Base-by-base conservation (phyloP, 2,797 vertebrate genomes). In the Pelobates cultripes region DNA sequence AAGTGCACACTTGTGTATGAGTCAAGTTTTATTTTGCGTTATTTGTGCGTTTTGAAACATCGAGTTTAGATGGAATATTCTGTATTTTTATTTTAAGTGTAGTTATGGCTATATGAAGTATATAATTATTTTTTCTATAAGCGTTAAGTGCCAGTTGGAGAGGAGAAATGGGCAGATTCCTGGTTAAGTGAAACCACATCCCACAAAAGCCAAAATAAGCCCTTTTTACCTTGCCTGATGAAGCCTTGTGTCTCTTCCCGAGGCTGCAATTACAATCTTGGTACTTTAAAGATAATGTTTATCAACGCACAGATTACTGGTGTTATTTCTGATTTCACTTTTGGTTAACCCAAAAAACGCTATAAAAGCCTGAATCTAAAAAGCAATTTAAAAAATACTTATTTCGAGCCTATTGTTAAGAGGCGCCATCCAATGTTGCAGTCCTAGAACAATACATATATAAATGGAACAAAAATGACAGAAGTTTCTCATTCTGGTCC, bases 371-470 rank as follows among this genome's bases (percentile, higher is more conserved):
- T 14, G 60, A 77, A 70, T 12, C 55, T 15, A 73, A 77, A 81
- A 44, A 45, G 57, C 43, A 10, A 14, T 70, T 75, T 70, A 44
- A 43, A 51, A 80, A 43, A 77, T n/a, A 40, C 44, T 64, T 77
- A 61, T 70, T 41, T 28, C 53, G 45, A 71, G 15, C 68, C 57
- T 66, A 43, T 57, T 28, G 79, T 75, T 77, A 66, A 53, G 43
- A 43, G 74, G 80, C 74, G 80, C 74, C 74, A 66, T 44, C 67
- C 60, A 43, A 60, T 10, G n/a, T 51, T 45, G 68, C 17, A 4
- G 7, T 53, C 43, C 60, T 81, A 70, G 73, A 81, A 53, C 69
- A 44, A 9, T 72, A 77, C 76, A 43, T 15, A 71, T 15, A 40
- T 45, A 70, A 76, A 69, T 13, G 13, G 43, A 43, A 57, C 66